phyloP scores from a whole-genome alignment of 1,140 invertebrate species.

The Chironomus tepperi region DNA sequence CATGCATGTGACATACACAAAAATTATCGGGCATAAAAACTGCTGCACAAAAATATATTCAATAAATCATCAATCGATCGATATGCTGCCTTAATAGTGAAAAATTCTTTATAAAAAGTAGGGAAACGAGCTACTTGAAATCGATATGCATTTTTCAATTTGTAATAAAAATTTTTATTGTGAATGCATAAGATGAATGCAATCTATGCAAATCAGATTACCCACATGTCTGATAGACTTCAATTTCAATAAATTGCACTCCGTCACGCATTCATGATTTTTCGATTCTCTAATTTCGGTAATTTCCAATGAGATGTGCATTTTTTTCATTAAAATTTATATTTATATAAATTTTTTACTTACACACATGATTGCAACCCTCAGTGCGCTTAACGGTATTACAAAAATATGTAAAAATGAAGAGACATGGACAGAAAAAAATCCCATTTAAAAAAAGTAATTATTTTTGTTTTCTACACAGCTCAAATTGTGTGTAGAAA shows the following conservation, averaged over 20 bases:
- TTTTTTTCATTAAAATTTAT: background rate
- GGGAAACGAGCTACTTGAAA: slow-evolving; percentile 1
- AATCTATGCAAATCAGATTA: slow-evolving; percentile 3
- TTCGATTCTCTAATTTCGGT: background rate
- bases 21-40: background rate
- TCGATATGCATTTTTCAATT: slow-evolving; percentile 1
- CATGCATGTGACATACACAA: slow-evolving; percentile 8
- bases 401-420: background rate
- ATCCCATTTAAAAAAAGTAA: slow-evolving; percentile 24
- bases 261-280: slow-evolving; percentile 3
- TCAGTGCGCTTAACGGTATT: background rate
- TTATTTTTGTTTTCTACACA: slow-evolving; percentile 20
- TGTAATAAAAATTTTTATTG: background rate
- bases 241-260: background rate
- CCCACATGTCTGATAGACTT: background rate
- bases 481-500: background rate
- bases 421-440: background rate
- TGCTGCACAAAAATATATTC: background rate
- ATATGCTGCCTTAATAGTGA: background rate
- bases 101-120: background rate
- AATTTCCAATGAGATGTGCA: slow-evolving; percentile 4
- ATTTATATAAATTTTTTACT: too few relatives aligned
- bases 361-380: background rate
- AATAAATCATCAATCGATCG: background rate
- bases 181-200: too few relatives aligned